These are phyloP conservation scores for Phalacrocorax carbo DNA, from an alignment of 2,113 vertebrate species.

Conservation along the genomic window DNA sequence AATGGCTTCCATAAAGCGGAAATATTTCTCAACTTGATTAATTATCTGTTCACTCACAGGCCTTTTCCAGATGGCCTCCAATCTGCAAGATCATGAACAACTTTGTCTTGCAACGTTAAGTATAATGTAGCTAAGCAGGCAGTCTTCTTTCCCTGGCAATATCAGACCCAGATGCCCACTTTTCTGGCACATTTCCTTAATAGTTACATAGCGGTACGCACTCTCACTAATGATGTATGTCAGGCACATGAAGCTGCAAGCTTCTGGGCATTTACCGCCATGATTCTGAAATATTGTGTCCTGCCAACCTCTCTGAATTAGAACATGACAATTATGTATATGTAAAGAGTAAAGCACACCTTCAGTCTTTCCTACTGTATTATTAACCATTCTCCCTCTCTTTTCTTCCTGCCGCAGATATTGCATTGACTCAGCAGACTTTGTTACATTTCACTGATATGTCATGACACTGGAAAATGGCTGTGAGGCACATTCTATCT, in stretches of 20 bases:
- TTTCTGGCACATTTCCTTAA: background rate
- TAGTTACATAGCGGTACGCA: background rate
- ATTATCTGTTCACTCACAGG: background rate
- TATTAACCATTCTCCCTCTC: background rate
- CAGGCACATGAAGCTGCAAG: background rate
- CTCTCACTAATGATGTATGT: background rate
- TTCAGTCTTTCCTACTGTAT: background rate
- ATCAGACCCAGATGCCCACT: background rate
- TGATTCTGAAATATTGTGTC: background rate
- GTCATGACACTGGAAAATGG: background rate
- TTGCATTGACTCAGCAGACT: background rate
- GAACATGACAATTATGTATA: background rate
- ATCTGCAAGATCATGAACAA: background rate
- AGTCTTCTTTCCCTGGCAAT: background rate
- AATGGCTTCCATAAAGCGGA: background rate
- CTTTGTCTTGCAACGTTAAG: background rate
- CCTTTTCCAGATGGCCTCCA: conserved; percentile 4
- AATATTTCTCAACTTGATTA: conserved; percentile 30
- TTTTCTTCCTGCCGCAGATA: background rate
- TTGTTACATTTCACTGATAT: background rate
- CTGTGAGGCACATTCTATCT: background rate
- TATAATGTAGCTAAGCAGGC: background rate
- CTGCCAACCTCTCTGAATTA: background rate
- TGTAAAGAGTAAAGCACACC: background rate
- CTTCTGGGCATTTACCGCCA: background rate